A percentile compares a stretch with the other conserved stretches of the same genome.
Evolutionary conservation across 1,140 invertebrate species (phyloP).

Genomic region (Galleria mellonella): DNA sequence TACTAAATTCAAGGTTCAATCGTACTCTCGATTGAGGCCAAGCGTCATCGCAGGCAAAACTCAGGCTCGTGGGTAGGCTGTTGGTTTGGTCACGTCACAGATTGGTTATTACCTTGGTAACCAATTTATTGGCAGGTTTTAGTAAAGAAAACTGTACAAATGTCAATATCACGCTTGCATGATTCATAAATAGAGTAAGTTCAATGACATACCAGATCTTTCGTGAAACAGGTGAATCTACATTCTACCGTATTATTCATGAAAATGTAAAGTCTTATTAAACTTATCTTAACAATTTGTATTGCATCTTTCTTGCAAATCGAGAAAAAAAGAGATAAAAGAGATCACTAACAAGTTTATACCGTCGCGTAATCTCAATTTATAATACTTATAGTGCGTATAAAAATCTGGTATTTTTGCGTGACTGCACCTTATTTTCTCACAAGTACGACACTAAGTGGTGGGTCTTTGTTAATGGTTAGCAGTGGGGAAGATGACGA

Average conservation of each 20-base stretch:
- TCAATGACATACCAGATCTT: not conserved
- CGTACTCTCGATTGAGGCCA: slow-evolving; percentile 28
- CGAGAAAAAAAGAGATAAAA: no score
- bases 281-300: no score
- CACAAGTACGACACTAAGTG: no score
- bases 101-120: not conserved
- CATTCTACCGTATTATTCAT: not conserved
- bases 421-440: no score
- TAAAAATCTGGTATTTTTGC: no score
- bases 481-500: slow-evolving; percentile 43
- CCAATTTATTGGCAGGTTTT: no score
- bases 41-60: slow-evolving; percentile 9
- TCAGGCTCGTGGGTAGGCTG: not conserved
- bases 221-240: not conserved
- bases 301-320: no score
- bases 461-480: slow-evolving; percentile 21
- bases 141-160: not conserved
- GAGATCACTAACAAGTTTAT: no score
- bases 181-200: not conserved
- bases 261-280: no score
- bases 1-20: slow-evolving; percentile 45
- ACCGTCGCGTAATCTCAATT: no score
- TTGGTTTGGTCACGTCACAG: not conserved
- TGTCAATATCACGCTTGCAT: not conserved
- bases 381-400: no score